phyloP scores from a whole-genome alignment of 1,140 invertebrate species.

The Micrasema minimum region DNA sequence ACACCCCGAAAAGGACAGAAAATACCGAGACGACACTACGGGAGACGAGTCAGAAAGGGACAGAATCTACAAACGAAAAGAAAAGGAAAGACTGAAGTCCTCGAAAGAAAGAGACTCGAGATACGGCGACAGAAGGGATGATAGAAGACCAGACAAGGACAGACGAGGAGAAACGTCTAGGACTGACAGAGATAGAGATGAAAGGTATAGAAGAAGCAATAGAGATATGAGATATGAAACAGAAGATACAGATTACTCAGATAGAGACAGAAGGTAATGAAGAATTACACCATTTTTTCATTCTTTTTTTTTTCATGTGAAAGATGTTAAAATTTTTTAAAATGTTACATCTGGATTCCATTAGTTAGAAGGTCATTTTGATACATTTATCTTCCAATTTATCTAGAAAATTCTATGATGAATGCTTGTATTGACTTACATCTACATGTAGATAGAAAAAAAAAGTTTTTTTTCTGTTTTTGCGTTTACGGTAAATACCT shows the following conservation, averaged over 20 bases:
- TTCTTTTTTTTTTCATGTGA: conserved; percentile 9
- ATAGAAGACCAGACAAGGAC: conserved; percentile 57
- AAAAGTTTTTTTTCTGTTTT: too few relatives aligned
- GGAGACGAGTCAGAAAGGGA: conserved; percentile 64
- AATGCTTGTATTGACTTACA: too few relatives aligned
- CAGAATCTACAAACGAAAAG: conserved; percentile 59
- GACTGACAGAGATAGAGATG: conserved; percentile 55
- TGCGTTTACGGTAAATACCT: too few relatives aligned
- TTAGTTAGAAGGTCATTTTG: too few relatives aligned
- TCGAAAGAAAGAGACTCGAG: conserved; percentile 59
- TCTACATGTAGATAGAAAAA: too few relatives aligned
- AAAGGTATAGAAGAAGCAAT: conserved; percentile 47
- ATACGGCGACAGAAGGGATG: conserved; percentile 56
- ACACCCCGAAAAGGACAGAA: conserved; percentile 48
- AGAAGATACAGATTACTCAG: conserved; percentile 66
- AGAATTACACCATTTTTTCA: conserved; percentile 42
- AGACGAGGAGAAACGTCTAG: conserved; percentile 54
- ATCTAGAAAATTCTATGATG: too few relatives aligned
- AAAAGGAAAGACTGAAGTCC: conserved; percentile 59
- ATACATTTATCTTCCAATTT: too few relatives aligned
- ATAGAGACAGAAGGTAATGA: conserved; percentile 57
- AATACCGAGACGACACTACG: conserved; percentile 56
- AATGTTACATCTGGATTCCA: too few relatives aligned
- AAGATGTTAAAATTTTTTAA: too few relatives aligned
- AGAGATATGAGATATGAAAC: conserved; percentile 62